phyloP scores from a whole-genome alignment of 2,113 vertebrate genomes.

The Anser brachyrhynchus region DNA sequence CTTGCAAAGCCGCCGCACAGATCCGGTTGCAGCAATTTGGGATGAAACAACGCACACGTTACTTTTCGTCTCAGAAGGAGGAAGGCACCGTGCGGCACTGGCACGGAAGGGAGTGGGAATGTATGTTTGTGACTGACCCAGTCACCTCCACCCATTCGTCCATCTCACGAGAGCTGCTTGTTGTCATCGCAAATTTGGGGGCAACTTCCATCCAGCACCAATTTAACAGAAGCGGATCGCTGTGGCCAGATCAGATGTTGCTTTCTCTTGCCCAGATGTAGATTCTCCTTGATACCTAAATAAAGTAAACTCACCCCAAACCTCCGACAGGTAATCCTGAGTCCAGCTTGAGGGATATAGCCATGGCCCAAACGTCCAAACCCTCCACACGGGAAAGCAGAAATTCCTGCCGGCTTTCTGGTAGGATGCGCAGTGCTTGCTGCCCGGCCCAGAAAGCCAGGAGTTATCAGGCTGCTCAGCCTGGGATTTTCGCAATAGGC shows the following conservation, averaged over 20 bases:
- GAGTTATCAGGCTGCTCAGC: conserved; percentile 41
- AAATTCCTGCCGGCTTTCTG: background rate
- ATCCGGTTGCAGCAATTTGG: fast-evolving
- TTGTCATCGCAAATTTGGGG: background rate
- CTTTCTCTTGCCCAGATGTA: background rate
- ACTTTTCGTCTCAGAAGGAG: background rate
- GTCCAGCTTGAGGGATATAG: background rate
- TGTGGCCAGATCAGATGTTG: background rate
- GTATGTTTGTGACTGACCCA: background rate
- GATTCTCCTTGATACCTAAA: background rate
- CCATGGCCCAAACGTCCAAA: background rate
- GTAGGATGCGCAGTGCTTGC: background rate
- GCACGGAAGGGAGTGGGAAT: background rate
- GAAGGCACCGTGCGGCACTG: background rate
- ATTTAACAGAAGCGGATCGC: fast-evolving
- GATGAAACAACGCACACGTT: fast-evolving
- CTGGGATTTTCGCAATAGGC: background rate
- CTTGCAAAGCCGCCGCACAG: background rate
- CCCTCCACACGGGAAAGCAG: background rate
- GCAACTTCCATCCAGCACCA: background rate
- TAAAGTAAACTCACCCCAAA: background rate
- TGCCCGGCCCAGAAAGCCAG: background rate
- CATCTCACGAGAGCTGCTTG: background rate
- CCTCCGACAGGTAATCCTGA: background rate
- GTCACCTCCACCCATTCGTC: background rate